A percentile compares a stretch with the other conserved stretches of the same genome.
phyloP scores from a whole-genome alignment of 2,888 invertebrate species.

The Amiota communis region DNA sequence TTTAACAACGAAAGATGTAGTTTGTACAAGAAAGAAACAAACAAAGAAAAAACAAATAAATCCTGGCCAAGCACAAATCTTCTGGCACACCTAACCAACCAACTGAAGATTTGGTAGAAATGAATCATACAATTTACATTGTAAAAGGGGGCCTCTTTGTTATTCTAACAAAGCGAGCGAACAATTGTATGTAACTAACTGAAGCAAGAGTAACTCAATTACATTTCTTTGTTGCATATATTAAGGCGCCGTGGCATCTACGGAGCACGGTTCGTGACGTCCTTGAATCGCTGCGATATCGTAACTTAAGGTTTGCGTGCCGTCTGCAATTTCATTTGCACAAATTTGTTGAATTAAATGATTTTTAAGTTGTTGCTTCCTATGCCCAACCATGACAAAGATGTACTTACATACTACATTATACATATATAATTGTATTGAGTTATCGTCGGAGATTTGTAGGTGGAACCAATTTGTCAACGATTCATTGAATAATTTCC shows the following conservation, averaged over 20 bases:
- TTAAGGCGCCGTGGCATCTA: conserved; percentile 36
- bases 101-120: no score
- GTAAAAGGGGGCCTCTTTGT: no score
- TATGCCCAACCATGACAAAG: conserved; percentile 9
- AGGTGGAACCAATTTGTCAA: conserved; percentile 43
- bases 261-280: not conserved
- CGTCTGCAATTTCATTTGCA: conserved; percentile 43
- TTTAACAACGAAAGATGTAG: conserved; percentile 48
- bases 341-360: conserved; percentile 40
- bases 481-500: conserved; percentile 26
- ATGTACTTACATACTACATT: not conserved
- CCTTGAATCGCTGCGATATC: conserved; percentile 8
- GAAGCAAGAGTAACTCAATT: conserved; percentile 43
- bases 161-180: not conserved
- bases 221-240: conserved; percentile 41
- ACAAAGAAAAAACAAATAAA: not conserved
- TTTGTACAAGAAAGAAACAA: conserved; percentile 40
- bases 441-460: not conserved
- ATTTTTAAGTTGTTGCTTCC: conserved; percentile 52
- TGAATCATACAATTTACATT: no score
- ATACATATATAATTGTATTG: not conserved
- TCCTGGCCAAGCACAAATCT: no score
- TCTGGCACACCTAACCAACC: no score
- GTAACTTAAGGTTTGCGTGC: conserved; percentile 47
- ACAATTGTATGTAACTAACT: not conserved